phyloP scores from a whole-genome alignment of 1,140 invertebrate genomes.

The Drosophila teissieri region DNA sequence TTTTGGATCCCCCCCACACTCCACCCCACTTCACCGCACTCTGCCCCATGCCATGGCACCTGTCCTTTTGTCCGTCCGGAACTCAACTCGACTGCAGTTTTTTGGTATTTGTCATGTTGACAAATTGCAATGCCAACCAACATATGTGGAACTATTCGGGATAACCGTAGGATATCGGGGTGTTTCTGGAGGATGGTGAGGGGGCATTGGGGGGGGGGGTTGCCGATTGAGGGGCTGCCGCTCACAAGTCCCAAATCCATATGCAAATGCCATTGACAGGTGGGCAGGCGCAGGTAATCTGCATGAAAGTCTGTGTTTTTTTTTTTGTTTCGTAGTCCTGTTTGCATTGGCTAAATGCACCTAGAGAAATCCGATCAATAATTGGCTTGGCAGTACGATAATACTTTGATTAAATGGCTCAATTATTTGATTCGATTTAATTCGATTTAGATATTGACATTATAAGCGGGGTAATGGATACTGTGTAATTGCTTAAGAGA shows the following conservation, averaged over 20 bases:
- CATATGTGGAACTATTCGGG: slow-evolving; percentile 34
- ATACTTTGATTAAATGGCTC: slow-evolving; percentile 2
- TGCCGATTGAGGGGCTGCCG: slow-evolving; percentile 33
- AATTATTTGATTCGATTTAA: slow-evolving; percentile 12
- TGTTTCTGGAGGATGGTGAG: background rate
- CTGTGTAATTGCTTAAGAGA: background rate
- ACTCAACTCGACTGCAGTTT: slow-evolving; percentile 41
- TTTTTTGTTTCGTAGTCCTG: slow-evolving; percentile 11
- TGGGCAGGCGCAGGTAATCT: slow-evolving; percentile 66
- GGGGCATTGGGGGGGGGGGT: too few species aligned
- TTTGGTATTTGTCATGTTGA: slow-evolving; percentile 70
- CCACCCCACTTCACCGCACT: background rate
- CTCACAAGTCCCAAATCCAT: slow-evolving; percentile 64
- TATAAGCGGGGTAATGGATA: background rate
- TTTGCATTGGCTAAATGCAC: slow-evolving; percentile 32
- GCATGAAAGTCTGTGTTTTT: slow-evolving; percentile 52
- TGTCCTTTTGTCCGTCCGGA: slow-evolving; percentile 25
- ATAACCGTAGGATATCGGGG: slow-evolving; percentile 1
- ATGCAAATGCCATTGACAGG: slow-evolving; percentile 68
- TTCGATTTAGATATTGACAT: slow-evolving; percentile 4
- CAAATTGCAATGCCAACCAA: slow-evolving; percentile 63
- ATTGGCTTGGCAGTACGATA: background rate
- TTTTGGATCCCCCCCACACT: too few species aligned
- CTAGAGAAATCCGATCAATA: slow-evolving; percentile 14
- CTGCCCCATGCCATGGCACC: background rate